Percentiles rank a stretch among this genome's conserved stretches.
These are phyloP conservation scores for Drosophila bocqueti DNA, from an alignment of 1,140 invertebrate genomes.

Conservation along the genomic window DNA sequence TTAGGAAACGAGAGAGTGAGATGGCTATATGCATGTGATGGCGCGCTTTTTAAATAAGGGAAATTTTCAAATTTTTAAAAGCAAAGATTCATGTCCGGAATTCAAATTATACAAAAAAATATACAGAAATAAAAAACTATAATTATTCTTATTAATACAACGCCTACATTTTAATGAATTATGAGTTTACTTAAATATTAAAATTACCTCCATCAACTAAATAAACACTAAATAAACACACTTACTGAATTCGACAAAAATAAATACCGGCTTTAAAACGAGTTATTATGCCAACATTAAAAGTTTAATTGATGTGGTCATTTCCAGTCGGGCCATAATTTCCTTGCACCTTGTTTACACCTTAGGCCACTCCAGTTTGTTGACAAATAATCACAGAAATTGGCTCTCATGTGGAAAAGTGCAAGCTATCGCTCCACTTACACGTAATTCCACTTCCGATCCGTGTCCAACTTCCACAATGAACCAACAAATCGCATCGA, in stretches of 20 bases:
- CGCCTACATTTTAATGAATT: background rate
- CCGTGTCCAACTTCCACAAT: conserved; percentile 17
- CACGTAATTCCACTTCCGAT: conserved; percentile 34
- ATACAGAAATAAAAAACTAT: too few species aligned
- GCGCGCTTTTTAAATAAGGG: conserved; percentile 26
- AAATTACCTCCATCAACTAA: background rate
- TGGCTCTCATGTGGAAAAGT: conserved; percentile 11
- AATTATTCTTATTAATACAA: too few species aligned
- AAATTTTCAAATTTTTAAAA: background rate
- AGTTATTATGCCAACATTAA: conserved; percentile 5
- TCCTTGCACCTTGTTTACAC: conserved; percentile 30
- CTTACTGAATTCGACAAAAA: background rate
- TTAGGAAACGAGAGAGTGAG: background rate
- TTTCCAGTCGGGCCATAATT: conserved; percentile 4
- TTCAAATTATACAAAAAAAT: background rate
- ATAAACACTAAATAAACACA: background rate
- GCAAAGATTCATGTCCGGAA: too few species aligned
- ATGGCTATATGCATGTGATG: background rate
- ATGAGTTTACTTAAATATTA: background rate
- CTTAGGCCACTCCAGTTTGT: background rate
- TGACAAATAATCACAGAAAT: conserved; percentile 17
- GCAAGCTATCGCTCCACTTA: conserved; percentile 13
- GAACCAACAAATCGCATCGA: background rate
- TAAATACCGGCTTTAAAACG: background rate
- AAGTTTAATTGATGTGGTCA: background rate